Evolutionary conservation across 2,113 vertebrate genomes (phyloP).

Genomic region (Vidua macroura): DNA sequence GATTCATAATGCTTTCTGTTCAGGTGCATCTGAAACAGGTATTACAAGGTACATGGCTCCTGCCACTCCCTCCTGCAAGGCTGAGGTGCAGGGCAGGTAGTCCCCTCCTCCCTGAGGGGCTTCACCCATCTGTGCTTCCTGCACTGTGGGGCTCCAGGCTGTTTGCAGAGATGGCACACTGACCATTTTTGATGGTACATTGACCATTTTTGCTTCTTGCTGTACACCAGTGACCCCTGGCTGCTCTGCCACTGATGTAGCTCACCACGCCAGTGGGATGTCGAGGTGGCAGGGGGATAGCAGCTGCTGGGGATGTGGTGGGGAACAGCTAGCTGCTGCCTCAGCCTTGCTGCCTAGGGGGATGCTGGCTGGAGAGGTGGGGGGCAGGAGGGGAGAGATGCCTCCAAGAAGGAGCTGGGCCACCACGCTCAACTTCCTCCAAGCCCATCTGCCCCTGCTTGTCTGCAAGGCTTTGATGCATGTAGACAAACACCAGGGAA

Average conservation of each 20-base stretch:
- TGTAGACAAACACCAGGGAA: accelerated
- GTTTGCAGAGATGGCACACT: not conserved
- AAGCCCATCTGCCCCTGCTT: not conserved
- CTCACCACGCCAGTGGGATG: accelerated
- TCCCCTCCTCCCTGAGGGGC: not conserved
- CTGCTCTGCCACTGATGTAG: not conserved
- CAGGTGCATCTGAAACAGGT: not conserved
- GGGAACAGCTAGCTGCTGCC: not conserved
- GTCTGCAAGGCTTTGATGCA: not conserved
- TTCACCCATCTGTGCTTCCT: not conserved
- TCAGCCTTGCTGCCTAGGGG: no score
- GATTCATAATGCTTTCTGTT: not conserved
- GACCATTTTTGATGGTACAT: not conserved
- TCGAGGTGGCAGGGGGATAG: not conserved
- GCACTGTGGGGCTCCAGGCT: accelerated
- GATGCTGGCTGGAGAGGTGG: not conserved
- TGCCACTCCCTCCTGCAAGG: not conserved
- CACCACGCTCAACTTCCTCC: accelerated
- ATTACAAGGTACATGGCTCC: not conserved
- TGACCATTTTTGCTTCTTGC: not conserved
- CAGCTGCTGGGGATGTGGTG: not conserved
- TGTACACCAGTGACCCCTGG: not conserved
- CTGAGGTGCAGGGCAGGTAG: not conserved
- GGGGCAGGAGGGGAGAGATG: not conserved
- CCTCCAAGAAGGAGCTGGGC: not conserved